Evolutionary conservation across 2,113 vertebrate species (phyloP).

Genomic region (Gallinago jamesoni): DNA sequence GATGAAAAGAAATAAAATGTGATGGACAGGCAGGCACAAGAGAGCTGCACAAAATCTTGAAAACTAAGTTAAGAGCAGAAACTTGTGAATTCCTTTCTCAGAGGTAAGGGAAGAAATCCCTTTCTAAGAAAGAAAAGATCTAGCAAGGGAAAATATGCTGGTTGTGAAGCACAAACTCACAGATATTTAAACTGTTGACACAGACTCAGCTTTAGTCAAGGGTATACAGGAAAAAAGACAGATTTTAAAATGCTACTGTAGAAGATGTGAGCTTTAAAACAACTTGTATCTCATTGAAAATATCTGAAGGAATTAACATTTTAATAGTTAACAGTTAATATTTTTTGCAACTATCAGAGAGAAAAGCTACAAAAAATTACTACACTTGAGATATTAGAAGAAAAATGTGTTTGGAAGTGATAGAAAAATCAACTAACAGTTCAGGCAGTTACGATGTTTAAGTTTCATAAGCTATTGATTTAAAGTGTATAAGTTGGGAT

Average conservation of each 20-base stretch:
- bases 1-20: background rate
- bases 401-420: background rate
- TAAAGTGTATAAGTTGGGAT: constrained; percentile 53
- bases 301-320: background rate
- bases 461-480: constrained; percentile 58
- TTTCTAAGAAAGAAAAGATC: background rate
- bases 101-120: background rate
- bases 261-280: background rate
- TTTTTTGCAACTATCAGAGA: background rate
- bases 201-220: background rate
- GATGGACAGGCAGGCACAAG: background rate
- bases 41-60: background rate
- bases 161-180: background rate
- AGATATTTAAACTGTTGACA: background rate
- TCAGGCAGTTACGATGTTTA: background rate
- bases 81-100: background rate
- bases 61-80: background rate
- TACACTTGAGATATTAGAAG: background rate
- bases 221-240: background rate
- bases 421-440: background rate
- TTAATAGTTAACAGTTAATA: background rate
- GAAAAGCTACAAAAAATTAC: background rate
- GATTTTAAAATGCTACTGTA: background rate
- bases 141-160: background rate
- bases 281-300: background rate